These are phyloP conservation scores for Mimachlamys varia DNA, from an alignment of 2,888 invertebrate genomes.

Conservation along the genomic window DNA sequence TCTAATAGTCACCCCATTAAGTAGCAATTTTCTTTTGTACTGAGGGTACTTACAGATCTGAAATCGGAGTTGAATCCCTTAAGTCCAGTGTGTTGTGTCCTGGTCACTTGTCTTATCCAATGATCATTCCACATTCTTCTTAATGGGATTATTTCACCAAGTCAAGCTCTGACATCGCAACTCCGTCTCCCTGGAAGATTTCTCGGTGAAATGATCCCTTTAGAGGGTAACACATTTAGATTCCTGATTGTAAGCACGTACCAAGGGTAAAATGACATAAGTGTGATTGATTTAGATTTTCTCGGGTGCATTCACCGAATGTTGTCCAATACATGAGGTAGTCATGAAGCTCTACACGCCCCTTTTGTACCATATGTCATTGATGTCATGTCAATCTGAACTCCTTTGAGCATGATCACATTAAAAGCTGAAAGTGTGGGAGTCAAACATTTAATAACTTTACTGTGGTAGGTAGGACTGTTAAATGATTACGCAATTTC, in stretches of 20 bases:
- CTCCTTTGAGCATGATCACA: not conserved
- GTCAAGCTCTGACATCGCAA: too few species aligned
- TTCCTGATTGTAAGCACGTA: conserved; percentile 20
- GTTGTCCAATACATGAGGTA: not conserved
- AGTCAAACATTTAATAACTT: not conserved
- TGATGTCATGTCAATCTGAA: not conserved
- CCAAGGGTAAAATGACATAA: conserved; percentile 17
- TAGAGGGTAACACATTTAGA: not conserved
- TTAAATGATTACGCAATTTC: not conserved
- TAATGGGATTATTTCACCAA: too few species aligned
- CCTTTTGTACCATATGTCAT: not conserved
- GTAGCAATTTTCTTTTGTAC: conserved; percentile 1
- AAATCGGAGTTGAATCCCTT: conserved; percentile 2
- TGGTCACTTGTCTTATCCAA: not conserved
- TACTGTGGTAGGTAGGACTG: not conserved
- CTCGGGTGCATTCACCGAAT: not conserved
- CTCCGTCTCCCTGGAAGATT: too few species aligned
- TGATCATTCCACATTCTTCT: not conserved
- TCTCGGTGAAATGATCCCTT: too few species aligned
- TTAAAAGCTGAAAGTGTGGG: not conserved
- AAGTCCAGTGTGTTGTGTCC: not conserved
- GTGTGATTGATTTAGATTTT: not conserved
- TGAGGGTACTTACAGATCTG: not conserved
- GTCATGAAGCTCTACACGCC: not conserved
- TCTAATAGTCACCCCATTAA: conserved; percentile 16